phyloP scores from a whole-genome alignment of 2,113 vertebrate genomes.

The Vidua macroura region DNA sequence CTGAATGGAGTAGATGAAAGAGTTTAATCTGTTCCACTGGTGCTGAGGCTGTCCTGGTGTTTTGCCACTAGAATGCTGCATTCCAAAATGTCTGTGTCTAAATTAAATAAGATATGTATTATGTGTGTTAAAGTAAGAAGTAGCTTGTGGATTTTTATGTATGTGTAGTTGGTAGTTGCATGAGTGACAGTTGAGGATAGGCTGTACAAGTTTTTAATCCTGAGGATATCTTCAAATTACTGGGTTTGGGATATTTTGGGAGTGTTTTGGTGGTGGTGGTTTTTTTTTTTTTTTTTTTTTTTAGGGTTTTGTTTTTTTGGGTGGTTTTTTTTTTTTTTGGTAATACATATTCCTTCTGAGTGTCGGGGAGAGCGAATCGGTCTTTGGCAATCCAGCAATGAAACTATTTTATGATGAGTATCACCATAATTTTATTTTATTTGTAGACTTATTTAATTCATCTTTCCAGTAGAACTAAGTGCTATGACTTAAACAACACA shows the following conservation, averaged over 20 bases:
- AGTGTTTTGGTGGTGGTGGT: not conserved
- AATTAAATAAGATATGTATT: not conserved
- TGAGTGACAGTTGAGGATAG: not conserved
- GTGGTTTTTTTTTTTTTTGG: not conserved
- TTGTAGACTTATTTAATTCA: not conserved
- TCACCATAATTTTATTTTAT: not conserved
- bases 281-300: not conserved
- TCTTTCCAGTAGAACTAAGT: not conserved
- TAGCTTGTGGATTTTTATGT: not conserved
- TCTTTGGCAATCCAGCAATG: not conserved
- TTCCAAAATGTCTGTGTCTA: not conserved
- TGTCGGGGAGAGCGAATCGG: not conserved
- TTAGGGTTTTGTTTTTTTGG: no score
- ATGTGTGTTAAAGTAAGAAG: not conserved
- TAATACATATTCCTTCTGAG: not conserved
- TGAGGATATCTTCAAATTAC: not conserved
- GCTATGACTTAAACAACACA: not conserved
- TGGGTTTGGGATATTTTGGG: not conserved
- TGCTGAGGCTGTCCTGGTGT: not conserved
- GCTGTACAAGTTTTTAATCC: not conserved
- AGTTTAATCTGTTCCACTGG: not conserved
- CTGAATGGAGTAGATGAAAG: not conserved
- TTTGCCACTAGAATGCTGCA: not conserved
- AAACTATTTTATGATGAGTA: not conserved
- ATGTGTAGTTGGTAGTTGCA: not conserved